phyloP scores from a whole-genome alignment of 1,140 invertebrate species.

The Ruditapes philippinarum region DNA sequence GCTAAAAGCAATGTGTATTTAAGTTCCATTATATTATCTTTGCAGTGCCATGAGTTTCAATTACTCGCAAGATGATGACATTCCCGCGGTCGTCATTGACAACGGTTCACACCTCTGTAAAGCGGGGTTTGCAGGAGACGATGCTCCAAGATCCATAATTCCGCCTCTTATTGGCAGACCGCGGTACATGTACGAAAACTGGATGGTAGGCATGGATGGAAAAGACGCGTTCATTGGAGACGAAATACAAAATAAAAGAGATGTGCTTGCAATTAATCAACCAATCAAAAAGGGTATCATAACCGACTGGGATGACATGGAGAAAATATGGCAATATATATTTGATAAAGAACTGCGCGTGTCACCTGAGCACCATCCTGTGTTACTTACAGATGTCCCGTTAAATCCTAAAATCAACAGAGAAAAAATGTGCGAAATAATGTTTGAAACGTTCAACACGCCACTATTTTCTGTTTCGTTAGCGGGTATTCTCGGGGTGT shows the following conservation, averaged over 20 bases:
- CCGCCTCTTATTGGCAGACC: conserved; percentile 95
- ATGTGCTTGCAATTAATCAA: conserved; percentile 84
- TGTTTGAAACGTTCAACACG: conserved; percentile 91
- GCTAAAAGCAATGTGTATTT: too few species aligned
- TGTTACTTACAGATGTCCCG: conserved; percentile 78
- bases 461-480: conserved; percentile 97
- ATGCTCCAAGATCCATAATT: conserved; percentile 95
- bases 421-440: conserved; percentile 83
- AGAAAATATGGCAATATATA: background rate
- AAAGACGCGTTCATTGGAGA: conserved; percentile 87
- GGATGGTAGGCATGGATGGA: conserved; percentile 26
- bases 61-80: conserved; percentile 89
- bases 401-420: background rate
- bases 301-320: conserved; percentile 9
- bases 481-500: conserved; percentile 96
- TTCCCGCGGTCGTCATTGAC: conserved; percentile 95
- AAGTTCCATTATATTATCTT: too few species aligned
- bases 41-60: background rate
- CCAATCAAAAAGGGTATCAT: background rate
- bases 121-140: conserved; percentile 96
- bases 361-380: conserved; percentile 85
- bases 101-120: conserved; percentile 97
- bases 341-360: conserved; percentile 81
- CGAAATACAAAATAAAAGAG: conserved; percentile 90
- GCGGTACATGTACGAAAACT: conserved; percentile 88